These are phyloP conservation scores for Cydia strobilella DNA, from an alignment of 1,140 invertebrate species.

Conservation along the genomic window DNA sequence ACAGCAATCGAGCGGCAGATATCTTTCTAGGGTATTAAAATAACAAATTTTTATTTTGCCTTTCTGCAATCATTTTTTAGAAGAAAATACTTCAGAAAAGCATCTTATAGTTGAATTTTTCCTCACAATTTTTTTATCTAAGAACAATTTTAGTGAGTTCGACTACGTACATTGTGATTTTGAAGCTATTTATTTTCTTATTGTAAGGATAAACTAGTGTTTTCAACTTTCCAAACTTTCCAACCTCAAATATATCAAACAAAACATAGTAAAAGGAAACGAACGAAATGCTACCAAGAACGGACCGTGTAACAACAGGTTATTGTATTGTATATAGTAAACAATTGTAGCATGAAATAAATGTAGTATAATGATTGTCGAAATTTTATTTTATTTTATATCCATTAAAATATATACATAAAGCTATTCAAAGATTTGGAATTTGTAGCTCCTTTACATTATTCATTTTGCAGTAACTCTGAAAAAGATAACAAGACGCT, in stretches of 20 bases:
- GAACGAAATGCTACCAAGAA: slow-evolving; percentile 12
- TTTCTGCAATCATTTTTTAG: slow-evolving; percentile 74
- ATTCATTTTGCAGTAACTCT: slow-evolving; percentile 54
- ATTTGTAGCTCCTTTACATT: slow-evolving; percentile 44
- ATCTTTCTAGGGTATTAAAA: slow-evolving; percentile 51
- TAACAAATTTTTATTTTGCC: slow-evolving; percentile 54
- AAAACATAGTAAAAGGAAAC: slow-evolving; percentile 40
- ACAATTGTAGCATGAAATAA: slow-evolving; percentile 70
- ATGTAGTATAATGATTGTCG: slow-evolving; percentile 73
- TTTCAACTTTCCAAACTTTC: slow-evolving; percentile 38
- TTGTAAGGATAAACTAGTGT: slow-evolving; percentile 56
- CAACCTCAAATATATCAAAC: slow-evolving; percentile 36
- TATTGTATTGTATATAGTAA: slow-evolving; percentile 69
- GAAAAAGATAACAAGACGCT: slow-evolving; percentile 36
- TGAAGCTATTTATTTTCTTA: slow-evolving; percentile 66
- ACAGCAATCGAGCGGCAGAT: slow-evolving; percentile 40
- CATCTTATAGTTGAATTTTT: slow-evolving; percentile 49
- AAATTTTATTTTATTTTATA: slow-evolving; percentile 57
- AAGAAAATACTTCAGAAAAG: slow-evolving; percentile 67
- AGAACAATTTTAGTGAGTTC: slow-evolving; percentile 34
- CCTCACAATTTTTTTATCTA: slow-evolving; percentile 26
- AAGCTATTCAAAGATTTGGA: slow-evolving; percentile 38
- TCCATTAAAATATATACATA: slow-evolving; percentile 24
- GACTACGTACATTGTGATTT: slow-evolving; percentile 58
- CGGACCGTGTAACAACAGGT: slow-evolving; percentile 39